Base-by-base conservation (phyloP, 2,113 vertebrate species). In the Nothobranchius kuhntae region DNA sequence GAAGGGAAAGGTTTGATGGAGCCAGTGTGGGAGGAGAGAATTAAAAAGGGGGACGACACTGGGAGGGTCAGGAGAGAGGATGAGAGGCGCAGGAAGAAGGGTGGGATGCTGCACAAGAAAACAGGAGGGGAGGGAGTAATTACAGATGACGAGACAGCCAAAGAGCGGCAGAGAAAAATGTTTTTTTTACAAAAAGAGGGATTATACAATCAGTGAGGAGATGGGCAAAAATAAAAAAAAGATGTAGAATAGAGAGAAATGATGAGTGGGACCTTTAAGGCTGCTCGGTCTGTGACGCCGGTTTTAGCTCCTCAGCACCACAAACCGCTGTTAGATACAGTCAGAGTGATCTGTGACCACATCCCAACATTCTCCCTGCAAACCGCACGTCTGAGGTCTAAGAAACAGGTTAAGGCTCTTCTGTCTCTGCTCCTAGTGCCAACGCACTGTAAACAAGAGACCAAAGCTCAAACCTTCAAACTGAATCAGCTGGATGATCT, bases 31-130 rank as follows among this genome's bases (percentile, higher is more conserved):
- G 47, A 75, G 60, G 70, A 77, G 60, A 67, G 53, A 26, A 45
- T 46, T 61, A 26, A 66, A 47, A 2, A 42, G 38, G 54, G 56
- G 47, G 47, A 77, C 35, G 48, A 77, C 61, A 80, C 71, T 67
- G 81, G 84, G 81, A 87, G 82, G 82, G 77, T 73, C 53, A 5
- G 62, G 74, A 59, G 15, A 54, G 58, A 76, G 36, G 60, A 75
- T 42, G 59, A 44, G 35, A 14, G 53, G 61, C 65, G 51, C 59
- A 86, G 61, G 69, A 66, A 65, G 60, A 52, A 53, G 65, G 66
- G 62, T 21, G 62, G 68, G 56, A 55, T 56, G 21, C 45, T 50
- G 3, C 24, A 47, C 2, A 13, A 17, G 14, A 52, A 55, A 45
- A 61, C 53, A 55, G 51, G 48, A 59, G 26, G 36, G 38, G 53